Conservation (phyloP, 2,888 invertebrate genomes). For the Mythimna loreyi region DNA sequence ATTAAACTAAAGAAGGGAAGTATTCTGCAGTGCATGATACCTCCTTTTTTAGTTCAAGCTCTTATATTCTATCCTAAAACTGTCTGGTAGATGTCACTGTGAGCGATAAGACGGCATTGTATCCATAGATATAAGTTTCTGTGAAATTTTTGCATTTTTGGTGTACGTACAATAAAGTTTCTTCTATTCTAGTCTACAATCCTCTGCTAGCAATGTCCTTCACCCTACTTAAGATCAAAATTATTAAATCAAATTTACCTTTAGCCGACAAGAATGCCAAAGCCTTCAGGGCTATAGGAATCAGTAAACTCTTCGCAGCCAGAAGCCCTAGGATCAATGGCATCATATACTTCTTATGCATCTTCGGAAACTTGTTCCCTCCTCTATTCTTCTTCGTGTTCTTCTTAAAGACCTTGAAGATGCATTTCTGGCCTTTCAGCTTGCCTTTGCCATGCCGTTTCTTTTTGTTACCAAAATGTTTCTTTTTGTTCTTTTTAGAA, state of each 20-base stretch:
- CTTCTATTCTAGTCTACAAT: too few relatives aligned
- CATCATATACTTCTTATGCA: conserved; percentile 90
- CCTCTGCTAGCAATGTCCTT: too few relatives aligned
- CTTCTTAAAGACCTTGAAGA: conserved; percentile 80
- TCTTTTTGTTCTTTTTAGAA: conserved; percentile 57
- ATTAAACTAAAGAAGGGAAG: too few relatives aligned
- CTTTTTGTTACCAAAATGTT: conserved; percentile 60
- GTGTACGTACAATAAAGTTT: too few relatives aligned
- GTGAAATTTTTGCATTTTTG: too few relatives aligned
- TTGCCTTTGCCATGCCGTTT: conserved; percentile 71
- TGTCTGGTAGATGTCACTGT: too few relatives aligned
- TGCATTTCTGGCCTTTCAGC: conserved; percentile 77
- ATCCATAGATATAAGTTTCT: too few relatives aligned
- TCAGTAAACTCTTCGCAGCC: conserved; percentile 92
- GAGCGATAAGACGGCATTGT: too few relatives aligned
- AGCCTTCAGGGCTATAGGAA: conserved; percentile 93
- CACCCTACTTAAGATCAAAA: too few relatives aligned
- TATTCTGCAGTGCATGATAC: too few relatives aligned
- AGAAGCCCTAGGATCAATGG: conserved; percentile 92
- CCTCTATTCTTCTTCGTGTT: conserved; percentile 66
- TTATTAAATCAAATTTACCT: conserved; percentile 72
- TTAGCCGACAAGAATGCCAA: conserved; percentile 92
- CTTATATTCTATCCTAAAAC: too few relatives aligned
- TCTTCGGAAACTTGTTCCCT: conserved; percentile 66
- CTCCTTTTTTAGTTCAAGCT: too few relatives aligned